phyloP scores from a whole-genome alignment of 2,888 invertebrate species.

The Dynastes maya region DNA sequence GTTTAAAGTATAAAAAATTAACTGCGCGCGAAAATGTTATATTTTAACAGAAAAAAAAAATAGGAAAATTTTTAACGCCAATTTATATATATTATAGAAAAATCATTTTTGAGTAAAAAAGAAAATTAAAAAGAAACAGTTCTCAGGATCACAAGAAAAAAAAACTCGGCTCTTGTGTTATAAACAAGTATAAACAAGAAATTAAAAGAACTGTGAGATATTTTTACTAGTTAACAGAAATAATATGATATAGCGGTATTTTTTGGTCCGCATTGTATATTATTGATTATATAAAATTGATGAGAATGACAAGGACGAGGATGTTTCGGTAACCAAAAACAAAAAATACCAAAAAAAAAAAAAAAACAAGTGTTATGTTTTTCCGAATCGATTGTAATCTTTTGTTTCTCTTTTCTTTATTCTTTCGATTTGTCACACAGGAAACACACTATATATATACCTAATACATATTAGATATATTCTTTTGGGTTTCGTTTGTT shows the following conservation, averaged over 20 bases:
- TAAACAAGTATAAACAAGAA: conserved; percentile 18
- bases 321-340: conserved; percentile 62
- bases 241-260: conserved; percentile 58
- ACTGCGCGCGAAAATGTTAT: background rate
- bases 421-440: conserved; percentile 57
- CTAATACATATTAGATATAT: conserved; percentile 27
- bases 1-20: background rate
- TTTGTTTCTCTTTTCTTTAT: conserved; percentile 52
- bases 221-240: conserved; percentile 69
- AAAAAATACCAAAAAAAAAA: conserved; percentile 22
- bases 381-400: conserved; percentile 48
- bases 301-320: conserved; percentile 65
- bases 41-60: conserved; percentile 5
- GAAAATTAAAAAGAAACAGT: conserved; percentile 48
- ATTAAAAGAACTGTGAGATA: conserved; percentile 68
- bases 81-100: conserved; percentile 7
- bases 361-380: conserved; percentile 54
- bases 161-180: conserved; percentile 66
- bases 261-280: conserved; percentile 63
- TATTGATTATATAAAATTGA: conserved; percentile 54
- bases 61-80: conserved; percentile 14
- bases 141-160: conserved; percentile 68
- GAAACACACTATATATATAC: conserved; percentile 24
- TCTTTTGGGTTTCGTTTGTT: conserved; percentile 58
- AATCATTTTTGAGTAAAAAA: conserved; percentile 2